These are phyloP conservation scores for Bos javanicus DNA, from an alignment of 2,113 vertebrate genomes.

Conservation along the genomic window DNA sequence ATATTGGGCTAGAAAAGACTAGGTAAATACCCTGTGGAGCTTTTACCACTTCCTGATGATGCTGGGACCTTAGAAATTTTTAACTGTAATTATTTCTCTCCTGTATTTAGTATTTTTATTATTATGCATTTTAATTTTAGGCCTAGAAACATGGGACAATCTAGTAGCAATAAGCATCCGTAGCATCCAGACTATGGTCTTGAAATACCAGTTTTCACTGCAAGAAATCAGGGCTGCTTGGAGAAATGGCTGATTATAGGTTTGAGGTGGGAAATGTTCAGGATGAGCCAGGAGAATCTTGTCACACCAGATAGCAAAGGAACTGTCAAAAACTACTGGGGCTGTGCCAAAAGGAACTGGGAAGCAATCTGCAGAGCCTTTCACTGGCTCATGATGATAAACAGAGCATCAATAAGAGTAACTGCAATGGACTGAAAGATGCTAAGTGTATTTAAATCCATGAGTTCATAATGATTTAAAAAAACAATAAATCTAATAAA, in stretches of 20 bases:
- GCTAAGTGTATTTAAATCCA: not conserved
- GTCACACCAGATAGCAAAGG: not conserved
- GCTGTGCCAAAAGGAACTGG: not conserved
- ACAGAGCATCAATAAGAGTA: not conserved
- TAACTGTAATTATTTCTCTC: not conserved
- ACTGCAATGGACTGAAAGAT: not conserved
- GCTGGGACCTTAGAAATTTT: not conserved
- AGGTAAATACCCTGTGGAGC: not conserved
- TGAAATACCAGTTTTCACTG: not conserved
- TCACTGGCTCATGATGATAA: not conserved
- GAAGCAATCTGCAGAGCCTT: not conserved
- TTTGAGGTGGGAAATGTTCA: not conserved
- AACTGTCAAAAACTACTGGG: not conserved
- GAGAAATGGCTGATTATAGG: not conserved
- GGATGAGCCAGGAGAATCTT: not conserved
- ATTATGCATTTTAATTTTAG: not conserved
- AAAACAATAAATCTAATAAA: not conserved
- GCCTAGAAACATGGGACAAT: not conserved
- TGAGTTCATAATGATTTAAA: not conserved
- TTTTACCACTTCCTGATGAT: not conserved
- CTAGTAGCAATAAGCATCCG: not conserved
- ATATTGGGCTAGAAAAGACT: not conserved
- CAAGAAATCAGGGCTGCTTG: not conserved
- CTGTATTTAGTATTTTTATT: not conserved
- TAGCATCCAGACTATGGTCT: not conserved